A percentile compares a stretch with the other conserved stretches of the same genome.
Evolutionary conservation across 2,888 invertebrate genomes (phyloP).

Genomic region (Andrena marginata): DNA sequence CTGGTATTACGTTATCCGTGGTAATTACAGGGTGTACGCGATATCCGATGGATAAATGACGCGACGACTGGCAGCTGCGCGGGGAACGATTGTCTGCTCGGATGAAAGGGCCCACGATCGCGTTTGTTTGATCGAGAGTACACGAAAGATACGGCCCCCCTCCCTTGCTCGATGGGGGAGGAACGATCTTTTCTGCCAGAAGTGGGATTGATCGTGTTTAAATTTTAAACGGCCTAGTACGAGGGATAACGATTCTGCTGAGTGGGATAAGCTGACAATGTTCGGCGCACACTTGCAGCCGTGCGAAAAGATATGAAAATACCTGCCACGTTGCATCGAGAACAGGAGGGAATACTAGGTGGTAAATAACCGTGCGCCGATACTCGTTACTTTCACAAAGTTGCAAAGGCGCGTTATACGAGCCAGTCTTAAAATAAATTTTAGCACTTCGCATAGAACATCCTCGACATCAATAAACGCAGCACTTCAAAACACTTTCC

Average conservation of each 20-base stretch:
- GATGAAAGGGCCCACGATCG: slow-evolving; percentile 30
- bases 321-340: no score
- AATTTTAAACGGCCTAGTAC: neutral
- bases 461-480: neutral
- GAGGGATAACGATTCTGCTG: neutral
- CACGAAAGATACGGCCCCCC: neutral
- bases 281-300: no score
- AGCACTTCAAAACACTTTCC: slow-evolving; percentile 4
- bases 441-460: neutral
- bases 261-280: neutral
- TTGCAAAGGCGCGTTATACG: neutral
- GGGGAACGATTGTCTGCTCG: slow-evolving; percentile 11
- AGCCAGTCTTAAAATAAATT: slow-evolving; percentile 12
- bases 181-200: neutral
- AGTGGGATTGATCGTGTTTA: neutral
- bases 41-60: slow-evolving; percentile 56
- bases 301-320: no score
- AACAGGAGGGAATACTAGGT: neutral
- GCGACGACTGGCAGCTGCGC: neutral
- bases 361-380: neutral
- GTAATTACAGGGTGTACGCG: slow-evolving; percentile 52
- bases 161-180: neutral
- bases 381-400: neutral
- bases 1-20: slow-evolving; percentile 57
- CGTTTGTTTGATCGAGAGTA: slow-evolving; percentile 36